Base-by-base conservation (phyloP, 2,888 invertebrate genomes). In the Cephonodes hylas region DNA sequence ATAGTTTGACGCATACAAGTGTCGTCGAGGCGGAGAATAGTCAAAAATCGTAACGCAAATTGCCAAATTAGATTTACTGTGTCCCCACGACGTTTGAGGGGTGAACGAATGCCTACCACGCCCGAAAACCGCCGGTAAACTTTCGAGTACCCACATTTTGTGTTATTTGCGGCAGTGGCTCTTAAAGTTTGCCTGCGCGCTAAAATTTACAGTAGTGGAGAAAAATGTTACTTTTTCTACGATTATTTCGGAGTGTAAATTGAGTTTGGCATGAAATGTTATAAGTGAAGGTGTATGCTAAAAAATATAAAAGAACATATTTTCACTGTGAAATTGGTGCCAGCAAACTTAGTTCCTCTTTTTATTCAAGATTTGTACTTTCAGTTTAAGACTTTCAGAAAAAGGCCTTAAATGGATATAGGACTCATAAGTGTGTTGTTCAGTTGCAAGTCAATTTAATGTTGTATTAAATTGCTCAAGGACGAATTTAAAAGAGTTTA, bases 21-120 rank as follows among this genome's bases (percentile, higher is more conserved):
- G 3, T 25, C 10, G 10, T 3, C 27, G 5, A 27, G 7, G 3
- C 1, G 15, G 15, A 15, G 1, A 18, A 60, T 23, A 53, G 23
- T 10, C 48, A 60, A 60, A 60, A 60, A 53, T 60, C 60, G 48
- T 53, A 60, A 53, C 42, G 25, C 48, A 42, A 31, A 42, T 27
- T 42, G 48, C 27, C 60, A 38, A 23, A 60, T 53, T 60, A 38
- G 48, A 60, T 60, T 60, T 60, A 60, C 27, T 18, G 53, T 20
- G 48, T 53, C 60, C 60, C 23, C 18, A 18, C 53, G 53, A 53
- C 45, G 13, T 25, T 20, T 22, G 45, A 46, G 38, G 71, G 69
- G 64, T 67, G 74, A 71, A 66, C 66, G 68, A 68, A 66, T 64
- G 62, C 69, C 63, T 66, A 72, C 61, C 76, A 74, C 74, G 71